These are phyloP conservation scores for Gallinago media DNA, from an alignment of 2,113 vertebrate genomes.

Conservation along the genomic window DNA sequence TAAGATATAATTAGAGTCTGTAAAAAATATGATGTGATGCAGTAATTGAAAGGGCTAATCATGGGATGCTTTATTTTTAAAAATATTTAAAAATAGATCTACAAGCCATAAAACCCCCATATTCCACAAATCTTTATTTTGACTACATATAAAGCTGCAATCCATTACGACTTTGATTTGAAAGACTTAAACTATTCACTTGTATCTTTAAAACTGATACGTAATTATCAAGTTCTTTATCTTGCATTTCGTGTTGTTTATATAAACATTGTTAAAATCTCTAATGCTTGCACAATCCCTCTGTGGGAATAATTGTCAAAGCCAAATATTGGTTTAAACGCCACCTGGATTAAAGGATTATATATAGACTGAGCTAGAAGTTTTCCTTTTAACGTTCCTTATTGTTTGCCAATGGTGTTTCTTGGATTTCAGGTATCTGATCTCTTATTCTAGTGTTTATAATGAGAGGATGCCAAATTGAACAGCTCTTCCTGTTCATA, in stretches of 20 bases:
- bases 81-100: conserved; percentile 64
- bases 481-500: background rate
- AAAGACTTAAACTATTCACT: conserved; percentile 67
- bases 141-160: conserved; percentile 65
- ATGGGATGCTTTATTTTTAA: conserved; percentile 60
- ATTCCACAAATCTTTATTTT: conserved; percentile 71
- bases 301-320: conserved; percentile 10
- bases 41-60: conserved; percentile 77
- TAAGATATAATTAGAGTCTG: conserved; percentile 75
- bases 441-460: background rate
- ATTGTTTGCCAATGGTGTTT: background rate
- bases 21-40: conserved; percentile 45
- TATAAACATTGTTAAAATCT: conserved; percentile 65
- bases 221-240: conserved; percentile 71
- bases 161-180: conserved; percentile 69
- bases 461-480: background rate
- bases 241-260: conserved; percentile 65
- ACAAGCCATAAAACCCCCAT: conserved; percentile 16
- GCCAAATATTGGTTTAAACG: conserved; percentile 42
- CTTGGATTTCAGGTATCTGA: background rate
- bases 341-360: conserved; percentile 49
- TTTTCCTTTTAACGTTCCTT: background rate
- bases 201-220: conserved; percentile 51
- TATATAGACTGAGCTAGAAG: background rate
- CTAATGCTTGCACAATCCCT: conserved; percentile 33